Percentiles rank a stretch among this genome's conserved stretches.
Conservation (phyloP, 2,113 vertebrate genomes). For the Urocynchramus pylzowi region DNA sequence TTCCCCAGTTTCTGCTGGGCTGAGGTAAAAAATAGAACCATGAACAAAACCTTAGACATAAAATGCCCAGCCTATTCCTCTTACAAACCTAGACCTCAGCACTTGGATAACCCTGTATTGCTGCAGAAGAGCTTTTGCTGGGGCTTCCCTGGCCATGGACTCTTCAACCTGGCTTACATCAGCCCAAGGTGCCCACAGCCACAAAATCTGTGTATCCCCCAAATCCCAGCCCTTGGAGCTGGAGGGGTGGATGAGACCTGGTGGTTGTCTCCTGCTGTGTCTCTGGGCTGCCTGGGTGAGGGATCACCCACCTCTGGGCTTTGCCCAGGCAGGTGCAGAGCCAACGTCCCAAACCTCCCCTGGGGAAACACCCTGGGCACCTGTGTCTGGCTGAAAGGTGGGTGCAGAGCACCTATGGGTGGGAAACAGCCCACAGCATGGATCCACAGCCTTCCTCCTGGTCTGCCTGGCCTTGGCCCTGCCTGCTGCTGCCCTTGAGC, state of each 20-base stretch:
- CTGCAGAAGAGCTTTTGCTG: neutral
- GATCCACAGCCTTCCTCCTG: neutral
- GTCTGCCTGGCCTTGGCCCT: neutral
- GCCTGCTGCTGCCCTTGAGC: neutral
- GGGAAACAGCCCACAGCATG: neutral
- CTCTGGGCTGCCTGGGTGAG: neutral
- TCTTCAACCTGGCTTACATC: neutral
- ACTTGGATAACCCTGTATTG: rapidly evolving
- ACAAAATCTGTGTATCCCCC: neutral
- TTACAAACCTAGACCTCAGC: neutral
- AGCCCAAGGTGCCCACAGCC: neutral
- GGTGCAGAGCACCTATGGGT: neutral
- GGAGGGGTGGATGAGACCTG: neutral
- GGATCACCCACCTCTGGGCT: neutral
- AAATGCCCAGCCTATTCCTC: neutral
- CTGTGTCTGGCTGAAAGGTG: neutral
- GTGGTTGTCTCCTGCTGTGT: neutral
- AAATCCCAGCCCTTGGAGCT: neutral
- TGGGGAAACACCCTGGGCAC: rapidly evolving
- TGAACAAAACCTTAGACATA: neutral
- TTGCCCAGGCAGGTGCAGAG: neutral
- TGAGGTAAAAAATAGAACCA: neutral
- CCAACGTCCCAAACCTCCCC: neutral
- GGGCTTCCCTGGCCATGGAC: neutral
- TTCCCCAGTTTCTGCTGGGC: neutral